Base-by-base conservation (phyloP, 2,113 vertebrate genomes). In the Thryonomys swinderianus region DNA sequence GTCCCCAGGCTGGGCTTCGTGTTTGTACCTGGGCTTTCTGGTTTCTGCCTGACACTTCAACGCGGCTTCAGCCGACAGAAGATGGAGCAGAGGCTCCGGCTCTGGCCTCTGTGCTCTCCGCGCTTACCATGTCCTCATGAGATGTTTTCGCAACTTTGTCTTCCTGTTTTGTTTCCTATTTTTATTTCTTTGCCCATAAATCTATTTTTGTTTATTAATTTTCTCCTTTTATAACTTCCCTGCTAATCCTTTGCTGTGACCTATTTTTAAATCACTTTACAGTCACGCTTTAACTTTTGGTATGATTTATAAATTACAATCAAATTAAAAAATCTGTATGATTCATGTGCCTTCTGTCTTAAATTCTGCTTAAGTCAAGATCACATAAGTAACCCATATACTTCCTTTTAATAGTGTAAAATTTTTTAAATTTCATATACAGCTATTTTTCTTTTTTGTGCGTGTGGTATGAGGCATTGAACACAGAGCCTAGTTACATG, bases 151-250 rank as follows among this genome's bases (percentile, higher is more conserved):
- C 18, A 53, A 51, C 48, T 51, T 10, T 34, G 8, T 85, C 81
- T 85, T 78, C 32, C 21, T 34, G 67, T 93, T 76, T 25, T 89
- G 37, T 53, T 90, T 74, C 64, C 34, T 67, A 12, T 74, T 74
- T 34, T 76, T 86, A 59, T 90, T 53, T 89, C 21, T 78, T 90
- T 79, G 55, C 42, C 69, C 18, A 62, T 88, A 18, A 85, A 84
- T 78, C 82, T 51, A 18, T 83, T 73, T 93, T 91, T 89, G 61
- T 17, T 74, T 88, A 81, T 82, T 92, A 61, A 53, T 74, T 71
- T 93, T 45, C 45, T 45, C 71, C 34, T 88, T 74, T 55, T 79
- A 30, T 86, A 61, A 90, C 53, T 73, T 87, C n/a, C 34, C 61
- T 74, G 61, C 45, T 40, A 92, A 42, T 85, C 85, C 12, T 93